Conservation (phyloP, 35 echinoderm and acorn worm species). For the Heliocidaris erythrogramma region DNA sequence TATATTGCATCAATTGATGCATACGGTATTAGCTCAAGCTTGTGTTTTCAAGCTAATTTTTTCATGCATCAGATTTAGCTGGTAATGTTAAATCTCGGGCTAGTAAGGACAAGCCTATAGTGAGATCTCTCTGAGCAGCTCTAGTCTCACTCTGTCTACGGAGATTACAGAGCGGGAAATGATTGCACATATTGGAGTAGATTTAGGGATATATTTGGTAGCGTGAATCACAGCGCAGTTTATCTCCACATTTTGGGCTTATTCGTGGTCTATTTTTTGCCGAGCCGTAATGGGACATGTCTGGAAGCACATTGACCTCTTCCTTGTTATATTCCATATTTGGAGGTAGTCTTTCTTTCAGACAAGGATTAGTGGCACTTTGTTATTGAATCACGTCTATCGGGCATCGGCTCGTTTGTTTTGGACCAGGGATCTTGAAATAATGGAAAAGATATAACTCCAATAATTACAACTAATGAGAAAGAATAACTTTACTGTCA, state of each 20-base stretch:
- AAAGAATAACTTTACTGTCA: too few relatives aligned
- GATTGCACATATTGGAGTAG: constrained; percentile 39
- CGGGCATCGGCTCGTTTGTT: too few relatives aligned
- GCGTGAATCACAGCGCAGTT: constrained; percentile 32
- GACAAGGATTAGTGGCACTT: too few relatives aligned
- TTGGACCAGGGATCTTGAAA: too few relatives aligned
- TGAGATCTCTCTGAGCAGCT: neutral
- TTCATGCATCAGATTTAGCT: neutral
- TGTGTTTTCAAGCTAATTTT: too few relatives aligned
- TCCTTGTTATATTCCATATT: neutral
- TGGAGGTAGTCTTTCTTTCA: neutral
- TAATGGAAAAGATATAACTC: too few relatives aligned
- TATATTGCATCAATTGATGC: too few relatives aligned
- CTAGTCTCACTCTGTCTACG: neutral
- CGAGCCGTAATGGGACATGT: neutral
- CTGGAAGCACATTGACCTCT: neutral
- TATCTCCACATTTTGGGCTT: neutral
- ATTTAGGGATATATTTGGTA: constrained; percentile 46
- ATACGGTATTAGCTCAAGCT: too few relatives aligned
- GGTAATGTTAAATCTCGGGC: neutral
- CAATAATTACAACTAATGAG: too few relatives aligned
- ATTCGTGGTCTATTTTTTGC: neutral
- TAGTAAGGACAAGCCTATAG: too few relatives aligned
- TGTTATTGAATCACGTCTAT: too few relatives aligned
- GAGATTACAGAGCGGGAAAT: constrained; percentile 44